These are phyloP conservation scores for Cynodonichthys magdalenae DNA, from an alignment of 2,797 vertebrate genomes.

Conservation along the genomic window DNA sequence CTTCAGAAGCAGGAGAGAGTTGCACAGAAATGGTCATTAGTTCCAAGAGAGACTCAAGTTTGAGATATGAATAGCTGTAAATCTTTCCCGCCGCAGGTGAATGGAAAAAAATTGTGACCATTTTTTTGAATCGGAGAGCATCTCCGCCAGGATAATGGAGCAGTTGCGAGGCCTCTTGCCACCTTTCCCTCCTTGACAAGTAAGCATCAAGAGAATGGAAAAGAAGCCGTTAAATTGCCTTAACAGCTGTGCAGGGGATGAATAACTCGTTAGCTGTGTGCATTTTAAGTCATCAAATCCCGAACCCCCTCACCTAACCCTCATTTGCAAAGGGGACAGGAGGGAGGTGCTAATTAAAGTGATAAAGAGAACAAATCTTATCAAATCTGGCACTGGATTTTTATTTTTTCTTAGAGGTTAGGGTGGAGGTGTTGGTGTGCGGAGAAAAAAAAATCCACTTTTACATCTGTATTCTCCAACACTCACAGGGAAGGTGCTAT, in stretches of 20 bases:
- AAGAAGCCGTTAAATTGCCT: slow-evolving; percentile 78
- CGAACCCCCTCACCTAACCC: slow-evolving; percentile 80
- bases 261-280: slow-evolving; percentile 84
- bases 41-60: slow-evolving; percentile 31
- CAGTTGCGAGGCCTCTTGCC: slow-evolving; percentile 51
- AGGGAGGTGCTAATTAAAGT: slow-evolving; percentile 87
- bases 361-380: slow-evolving; percentile 87
- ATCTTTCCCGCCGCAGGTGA: slow-evolving; percentile 42
- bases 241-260: slow-evolving; percentile 82
- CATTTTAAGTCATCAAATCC: slow-evolving; percentile 84
- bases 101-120: slow-evolving; percentile 45
- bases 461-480: slow-evolving; percentile 83
- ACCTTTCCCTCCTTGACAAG: slow-evolving; percentile 56
- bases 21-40: slow-evolving; percentile 18
- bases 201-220: slow-evolving; percentile 45
- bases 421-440: slow-evolving; percentile 51
- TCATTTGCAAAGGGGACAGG: slow-evolving; percentile 85
- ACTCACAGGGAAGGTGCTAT: slow-evolving; percentile 78
- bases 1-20: slow-evolving; percentile 10
- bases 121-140: slow-evolving; percentile 48
- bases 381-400: slow-evolving; percentile 66
- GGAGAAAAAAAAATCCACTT: slow-evolving; percentile 54
- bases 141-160: slow-evolving; percentile 46
- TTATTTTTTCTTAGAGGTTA: slow-evolving; percentile 43
- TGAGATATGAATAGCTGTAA: slow-evolving; percentile 28